These are phyloP conservation scores for Allobates femoralis DNA, from an alignment of 2,797 vertebrate genomes.

Conservation along the genomic window DNA sequence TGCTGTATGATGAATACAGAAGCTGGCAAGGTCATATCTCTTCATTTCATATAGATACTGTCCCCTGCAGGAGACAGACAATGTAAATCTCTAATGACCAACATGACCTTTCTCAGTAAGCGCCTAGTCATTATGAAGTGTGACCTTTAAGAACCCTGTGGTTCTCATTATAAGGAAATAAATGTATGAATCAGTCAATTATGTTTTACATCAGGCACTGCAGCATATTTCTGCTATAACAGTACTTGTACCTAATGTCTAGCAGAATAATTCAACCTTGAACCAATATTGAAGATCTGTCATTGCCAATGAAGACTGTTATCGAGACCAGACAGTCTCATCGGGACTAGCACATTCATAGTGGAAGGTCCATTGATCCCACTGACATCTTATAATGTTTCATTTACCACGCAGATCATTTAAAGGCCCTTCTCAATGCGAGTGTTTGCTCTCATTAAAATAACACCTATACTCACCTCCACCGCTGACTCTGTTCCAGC, in stretches of 20 bases:
- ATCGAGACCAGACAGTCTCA: neutral
- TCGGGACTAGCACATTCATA: neutral
- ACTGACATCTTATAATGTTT: neutral
- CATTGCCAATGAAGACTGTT: neutral
- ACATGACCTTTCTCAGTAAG: constrained; percentile 34
- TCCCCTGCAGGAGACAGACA: constrained; percentile 74
- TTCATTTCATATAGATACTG: constrained; percentile 78
- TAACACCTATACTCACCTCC: no score
- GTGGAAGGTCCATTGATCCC: neutral
- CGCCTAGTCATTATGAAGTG: neutral
- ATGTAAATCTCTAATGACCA: constrained; percentile 44
- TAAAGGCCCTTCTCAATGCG: no score
- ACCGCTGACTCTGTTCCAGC: no score
- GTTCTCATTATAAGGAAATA: constrained; percentile 33
- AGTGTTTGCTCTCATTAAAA: no score
- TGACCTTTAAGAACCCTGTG: constrained; percentile 45
- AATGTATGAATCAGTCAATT: neutral
- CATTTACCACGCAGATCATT: neutral
- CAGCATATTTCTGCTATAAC: neutral
- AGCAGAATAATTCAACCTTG: neutral
- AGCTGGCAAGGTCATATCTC: constrained; percentile 74
- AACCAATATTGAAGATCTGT: neutral
- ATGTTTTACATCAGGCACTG: neutral
- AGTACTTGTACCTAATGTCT: neutral
- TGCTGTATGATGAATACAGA: constrained; percentile 76